These are phyloP conservation scores for Aphelenchoides bicaudatus DNA, from an alignment of 2,888 invertebrate species.

Conservation along the genomic window DNA sequence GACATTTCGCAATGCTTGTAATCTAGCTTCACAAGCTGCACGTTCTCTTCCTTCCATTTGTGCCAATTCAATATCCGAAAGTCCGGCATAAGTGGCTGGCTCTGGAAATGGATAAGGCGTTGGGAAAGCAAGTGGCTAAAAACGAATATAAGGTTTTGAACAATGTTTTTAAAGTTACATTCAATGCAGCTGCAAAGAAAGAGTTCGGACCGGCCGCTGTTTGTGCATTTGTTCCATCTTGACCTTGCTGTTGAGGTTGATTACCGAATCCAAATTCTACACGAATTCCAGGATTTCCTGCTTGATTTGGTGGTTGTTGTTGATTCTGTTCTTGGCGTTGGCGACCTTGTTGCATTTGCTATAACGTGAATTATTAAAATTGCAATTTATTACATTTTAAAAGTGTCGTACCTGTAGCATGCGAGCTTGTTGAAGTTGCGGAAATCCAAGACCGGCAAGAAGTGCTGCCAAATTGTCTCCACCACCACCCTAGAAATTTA, in stretches of 20 bases:
- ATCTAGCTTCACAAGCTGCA: conserved; percentile 81
- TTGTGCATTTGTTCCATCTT: no score
- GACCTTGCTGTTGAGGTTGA: conserved; percentile 4
- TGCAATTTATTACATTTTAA: conserved; percentile 8
- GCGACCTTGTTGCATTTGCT: neutral
- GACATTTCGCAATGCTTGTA: conserved; percentile 79
- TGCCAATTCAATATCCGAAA: conserved; percentile 78
- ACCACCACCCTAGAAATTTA: no score
- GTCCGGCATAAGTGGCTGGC: conserved; percentile 63
- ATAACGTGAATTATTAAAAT: no score
- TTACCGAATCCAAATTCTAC: conserved; percentile 1
- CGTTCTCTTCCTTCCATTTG: conserved; percentile 85
- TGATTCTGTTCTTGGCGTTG: conserved; percentile 17
- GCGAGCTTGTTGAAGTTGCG: conserved; percentile 9
- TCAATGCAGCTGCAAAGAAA: no score
- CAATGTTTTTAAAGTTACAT: neutral
- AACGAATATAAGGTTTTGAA: neutral
- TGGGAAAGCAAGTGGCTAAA: conserved; percentile 23
- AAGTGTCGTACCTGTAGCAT: neutral
- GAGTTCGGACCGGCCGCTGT: no score
- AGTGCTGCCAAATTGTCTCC: conserved; percentile 10
- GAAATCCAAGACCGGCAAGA: conserved; percentile 13
- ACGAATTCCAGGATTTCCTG: conserved; percentile 5
- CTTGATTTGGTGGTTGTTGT: conserved; percentile 3
- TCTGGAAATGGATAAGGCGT: conserved; percentile 42